Percentiles rank a stretch among this genome's conserved stretches.
Conservation (phyloP, 2,797 vertebrate species). For the Phataginus tricuspis region DNA sequence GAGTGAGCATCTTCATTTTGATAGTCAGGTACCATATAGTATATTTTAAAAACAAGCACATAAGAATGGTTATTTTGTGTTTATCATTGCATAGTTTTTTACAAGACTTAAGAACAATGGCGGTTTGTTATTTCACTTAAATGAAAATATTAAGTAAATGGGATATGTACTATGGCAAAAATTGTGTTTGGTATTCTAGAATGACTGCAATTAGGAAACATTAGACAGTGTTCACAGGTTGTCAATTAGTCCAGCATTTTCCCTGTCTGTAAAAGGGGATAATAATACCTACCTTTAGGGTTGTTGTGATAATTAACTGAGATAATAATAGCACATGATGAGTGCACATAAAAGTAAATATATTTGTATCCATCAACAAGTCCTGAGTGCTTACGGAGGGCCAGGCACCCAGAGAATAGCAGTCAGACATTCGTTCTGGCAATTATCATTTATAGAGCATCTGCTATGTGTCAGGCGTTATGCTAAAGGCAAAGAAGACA, state of each 20-base stretch:
- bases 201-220: neutral
- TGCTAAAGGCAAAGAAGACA: neutral
- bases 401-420: neutral
- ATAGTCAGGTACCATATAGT: neutral
- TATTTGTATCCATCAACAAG: neutral
- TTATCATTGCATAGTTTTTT: conserved; percentile 11
- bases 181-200: neutral
- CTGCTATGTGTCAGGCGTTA: neutral
- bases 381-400: neutral
- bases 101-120: neutral
- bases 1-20: conserved; percentile 3
- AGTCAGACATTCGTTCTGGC: neutral
- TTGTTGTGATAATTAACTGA: neutral
- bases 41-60: neutral
- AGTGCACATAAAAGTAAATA: neutral
- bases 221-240: neutral
- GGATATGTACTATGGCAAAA: neutral
- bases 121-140: neutral
- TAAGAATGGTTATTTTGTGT: neutral
- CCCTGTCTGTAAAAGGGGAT: neutral
- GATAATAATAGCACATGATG: neutral
- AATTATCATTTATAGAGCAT: neutral
- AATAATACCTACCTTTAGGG: neutral
- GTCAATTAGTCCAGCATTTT: neutral
- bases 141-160: conserved; percentile 26